These are phyloP conservation scores for Hyalella azteca DNA, from an alignment of 2,888 invertebrate species.

Conservation along the genomic window DNA sequence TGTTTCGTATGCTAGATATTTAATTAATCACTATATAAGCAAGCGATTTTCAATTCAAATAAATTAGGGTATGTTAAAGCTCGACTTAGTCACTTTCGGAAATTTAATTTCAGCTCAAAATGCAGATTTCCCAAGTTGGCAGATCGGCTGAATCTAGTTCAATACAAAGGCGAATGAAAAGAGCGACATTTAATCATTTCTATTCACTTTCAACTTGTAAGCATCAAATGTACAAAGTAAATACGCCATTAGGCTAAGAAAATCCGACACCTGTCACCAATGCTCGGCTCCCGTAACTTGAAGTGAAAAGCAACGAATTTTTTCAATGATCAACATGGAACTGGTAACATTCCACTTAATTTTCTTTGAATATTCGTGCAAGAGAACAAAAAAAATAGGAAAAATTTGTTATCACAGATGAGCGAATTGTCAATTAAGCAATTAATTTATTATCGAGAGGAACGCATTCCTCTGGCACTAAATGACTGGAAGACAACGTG, in stretches of 20 bases:
- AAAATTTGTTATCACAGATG: background rate
- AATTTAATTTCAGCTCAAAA: too few relatives aligned
- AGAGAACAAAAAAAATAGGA: background rate
- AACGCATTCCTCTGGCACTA: background rate
- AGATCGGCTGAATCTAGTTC: too few relatives aligned
- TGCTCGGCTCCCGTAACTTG: background rate
- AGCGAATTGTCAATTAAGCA: background rate
- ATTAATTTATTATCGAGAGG: background rate
- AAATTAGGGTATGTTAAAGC: too few relatives aligned
- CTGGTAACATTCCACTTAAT: too few relatives aligned
- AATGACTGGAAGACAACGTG: conserved; percentile 34
- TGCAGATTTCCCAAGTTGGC: too few relatives aligned
- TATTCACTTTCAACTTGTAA: conserved; percentile 58
- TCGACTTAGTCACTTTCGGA: too few relatives aligned
- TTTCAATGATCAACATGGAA: background rate
- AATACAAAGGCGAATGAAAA: background rate
- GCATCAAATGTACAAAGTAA: conserved; percentile 56
- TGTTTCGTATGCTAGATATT: too few relatives aligned
- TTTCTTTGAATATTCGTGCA: too few relatives aligned
- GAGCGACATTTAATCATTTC: conserved; percentile 49
- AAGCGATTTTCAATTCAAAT: too few relatives aligned
- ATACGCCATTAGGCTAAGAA: conserved; percentile 37
- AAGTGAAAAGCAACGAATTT: background rate
- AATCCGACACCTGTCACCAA: conserved; percentile 6
- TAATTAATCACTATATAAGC: too few relatives aligned